These are phyloP conservation scores for Oscarella lobularis DNA, from an alignment of 37 sponge, comb jelly and placozoan genomes.

Conservation along the genomic window DNA sequence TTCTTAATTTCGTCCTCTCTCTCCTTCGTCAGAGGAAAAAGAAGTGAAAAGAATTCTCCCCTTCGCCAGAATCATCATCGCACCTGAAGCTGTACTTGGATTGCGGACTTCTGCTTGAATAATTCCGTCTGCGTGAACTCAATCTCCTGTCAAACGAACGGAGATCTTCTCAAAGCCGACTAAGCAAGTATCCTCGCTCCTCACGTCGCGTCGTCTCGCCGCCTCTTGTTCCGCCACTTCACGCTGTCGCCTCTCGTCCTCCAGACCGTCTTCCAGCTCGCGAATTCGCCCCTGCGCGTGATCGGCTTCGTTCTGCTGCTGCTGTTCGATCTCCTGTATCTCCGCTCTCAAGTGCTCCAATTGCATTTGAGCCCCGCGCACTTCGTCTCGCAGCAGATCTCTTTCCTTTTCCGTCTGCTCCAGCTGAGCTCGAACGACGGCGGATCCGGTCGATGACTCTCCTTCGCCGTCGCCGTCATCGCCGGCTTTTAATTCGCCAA, in stretches of 20 bases:
- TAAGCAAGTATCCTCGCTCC: no score
- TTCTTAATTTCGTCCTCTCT: no score
- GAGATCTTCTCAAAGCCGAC: no score
- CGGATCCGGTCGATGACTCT: background rate
- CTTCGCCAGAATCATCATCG: background rate
- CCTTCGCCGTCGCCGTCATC: background rate
- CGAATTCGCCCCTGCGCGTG: background rate
- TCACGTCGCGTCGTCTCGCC: background rate
- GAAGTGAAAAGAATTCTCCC: background rate
- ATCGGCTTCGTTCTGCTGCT: background rate
- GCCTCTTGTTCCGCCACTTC: background rate
- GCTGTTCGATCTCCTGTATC: background rate
- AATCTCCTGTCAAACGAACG: slow-evolving; percentile 1
- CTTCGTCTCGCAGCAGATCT: background rate
- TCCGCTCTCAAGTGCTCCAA: background rate
- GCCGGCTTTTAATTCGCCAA: background rate
- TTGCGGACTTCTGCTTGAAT: background rate
- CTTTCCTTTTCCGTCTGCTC: background rate
- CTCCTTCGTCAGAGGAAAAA: background rate
- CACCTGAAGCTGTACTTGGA: background rate
- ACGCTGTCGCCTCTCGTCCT: background rate
- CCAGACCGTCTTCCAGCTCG: background rate
- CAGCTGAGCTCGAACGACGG: background rate
- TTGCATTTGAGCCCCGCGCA: background rate
- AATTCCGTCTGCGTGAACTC: background rate